Evolutionary conservation across 2,888 invertebrate species (phyloP).

Genomic region (Spilarctia lutea): DNA sequence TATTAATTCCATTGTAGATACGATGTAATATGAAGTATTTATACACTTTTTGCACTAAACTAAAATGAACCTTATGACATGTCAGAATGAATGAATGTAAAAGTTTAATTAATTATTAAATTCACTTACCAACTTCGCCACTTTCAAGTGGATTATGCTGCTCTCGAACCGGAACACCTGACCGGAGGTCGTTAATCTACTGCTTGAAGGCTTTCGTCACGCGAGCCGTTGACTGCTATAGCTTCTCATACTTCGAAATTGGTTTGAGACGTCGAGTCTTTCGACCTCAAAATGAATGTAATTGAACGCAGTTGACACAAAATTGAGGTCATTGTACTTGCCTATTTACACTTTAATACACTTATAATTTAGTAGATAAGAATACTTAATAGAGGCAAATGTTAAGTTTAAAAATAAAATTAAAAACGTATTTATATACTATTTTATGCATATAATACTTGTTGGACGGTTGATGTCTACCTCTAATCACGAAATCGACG

Average conservation of each 20-base stretch:
- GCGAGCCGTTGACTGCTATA: conserved; percentile 47
- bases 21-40: too few relatives aligned
- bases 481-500: not conserved
- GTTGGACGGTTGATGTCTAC: not conserved
- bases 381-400: not conserved
- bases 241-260: conserved; percentile 48
- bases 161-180: conserved; percentile 45
- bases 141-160: conserved; percentile 36
- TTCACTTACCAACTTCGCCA: conserved; percentile 31
- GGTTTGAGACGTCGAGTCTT: conserved; percentile 22
- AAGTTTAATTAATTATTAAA: conserved; percentile 37
- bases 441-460: not conserved
- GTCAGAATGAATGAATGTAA: conserved; percentile 12
- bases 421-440: not conserved
- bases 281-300: conserved; percentile 52
- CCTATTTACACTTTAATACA: conserved; percentile 30
- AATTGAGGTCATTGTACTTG: conserved; percentile 38
- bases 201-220: conserved; percentile 57
- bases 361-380: conserved; percentile 25
- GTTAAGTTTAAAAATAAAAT: not conserved
- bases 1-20: too few relatives aligned
- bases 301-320: conserved; percentile 53
- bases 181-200: conserved; percentile 54
- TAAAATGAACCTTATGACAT: not conserved
- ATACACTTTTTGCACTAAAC: not conserved